Evolutionary conservation across 2,113 vertebrate species (phyloP), one percentile per base, ranked within the genome.

Genomic region (Lagenorhynchus albirostris): DNA sequence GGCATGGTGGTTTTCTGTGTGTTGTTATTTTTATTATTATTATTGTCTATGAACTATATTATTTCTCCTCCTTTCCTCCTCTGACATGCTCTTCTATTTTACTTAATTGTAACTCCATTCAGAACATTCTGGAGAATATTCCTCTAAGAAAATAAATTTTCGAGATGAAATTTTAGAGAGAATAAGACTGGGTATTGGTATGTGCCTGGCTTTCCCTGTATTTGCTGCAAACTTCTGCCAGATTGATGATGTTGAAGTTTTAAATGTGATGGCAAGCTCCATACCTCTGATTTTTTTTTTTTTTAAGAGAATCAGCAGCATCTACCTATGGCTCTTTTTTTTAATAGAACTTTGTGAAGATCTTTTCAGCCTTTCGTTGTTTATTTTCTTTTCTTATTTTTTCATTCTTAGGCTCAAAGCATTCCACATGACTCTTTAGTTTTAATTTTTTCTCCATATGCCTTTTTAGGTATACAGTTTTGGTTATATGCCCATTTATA

Each of bases 401-500:
- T 98, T 99, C 98, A 13, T 99, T 99, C 96, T 99, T 98, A 58
- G 98, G 98, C 89, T 99, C 97, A 83, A 99, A 98, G 8, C 99
- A 97, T 96, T 99, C 98, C 41, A 99, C 98, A 36, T 99, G 98
- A 53, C 97, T 98, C 73, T 99, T 99, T 94, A 99, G 6, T 33
- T 88, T 60, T 73, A 1, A 76, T 23, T 17, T 26, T 86, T 86
- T 53, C 53, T 99, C 99, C 47, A 99, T 98, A n/a, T 99, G 98
- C 53, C 97, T 98, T 71, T 99, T 99, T 95, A 99, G 98, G 97
- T 99, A 99, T 23, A 98, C 95, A 12, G 99, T 99, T 98, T 99
- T 99, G 76, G 99, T 99, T 97, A 99, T 99, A 96, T 99, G 99
- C 96, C 99, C 99, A 92, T 99, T 99, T 98, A 99, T 98, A 80